These are phyloP conservation scores for Tamias sibiricus DNA, from an alignment of 2,113 vertebrate genomes.

Conservation along the genomic window DNA sequence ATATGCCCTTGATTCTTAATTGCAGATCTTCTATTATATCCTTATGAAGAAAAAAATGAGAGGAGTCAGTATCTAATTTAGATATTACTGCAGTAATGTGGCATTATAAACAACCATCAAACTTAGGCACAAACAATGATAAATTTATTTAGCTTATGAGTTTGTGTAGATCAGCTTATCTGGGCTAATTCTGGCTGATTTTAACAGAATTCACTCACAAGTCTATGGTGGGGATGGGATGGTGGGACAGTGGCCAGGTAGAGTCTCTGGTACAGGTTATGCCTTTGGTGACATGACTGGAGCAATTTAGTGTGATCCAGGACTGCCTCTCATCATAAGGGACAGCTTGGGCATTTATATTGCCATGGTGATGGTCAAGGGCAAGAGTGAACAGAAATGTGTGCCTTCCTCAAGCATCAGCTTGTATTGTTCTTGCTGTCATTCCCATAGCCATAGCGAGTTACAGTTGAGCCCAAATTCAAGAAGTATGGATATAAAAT, in stretches of 20 bases:
- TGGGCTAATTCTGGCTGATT: not conserved
- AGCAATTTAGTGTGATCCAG: not conserved
- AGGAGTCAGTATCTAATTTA: not conserved
- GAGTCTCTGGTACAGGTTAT: not conserved
- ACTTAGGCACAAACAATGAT: not conserved
- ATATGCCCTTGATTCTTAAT: not conserved
- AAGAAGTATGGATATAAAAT: not conserved
- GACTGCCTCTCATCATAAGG: not conserved
- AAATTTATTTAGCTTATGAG: not conserved
- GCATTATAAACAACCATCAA: not conserved
- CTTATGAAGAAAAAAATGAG: not conserved
- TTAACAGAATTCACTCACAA: not conserved
- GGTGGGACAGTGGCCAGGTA: too few relatives aligned
- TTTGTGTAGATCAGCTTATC: not conserved
- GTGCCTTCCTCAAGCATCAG: not conserved
- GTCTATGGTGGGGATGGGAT: not conserved
- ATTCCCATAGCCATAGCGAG: not conserved
- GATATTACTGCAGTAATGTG: not conserved
- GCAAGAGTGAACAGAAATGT: not conserved
- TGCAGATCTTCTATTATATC: not conserved
- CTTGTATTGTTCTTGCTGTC: not conserved
- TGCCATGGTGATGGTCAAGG: not conserved
- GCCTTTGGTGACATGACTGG: not conserved
- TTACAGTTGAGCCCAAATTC: not conserved
- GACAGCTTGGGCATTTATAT: not conserved